A percentile compares a stretch with the other conserved stretches of the same genome.
Conservation (phyloP, 2,888 invertebrate species). For the Brachycybe producta region DNA sequence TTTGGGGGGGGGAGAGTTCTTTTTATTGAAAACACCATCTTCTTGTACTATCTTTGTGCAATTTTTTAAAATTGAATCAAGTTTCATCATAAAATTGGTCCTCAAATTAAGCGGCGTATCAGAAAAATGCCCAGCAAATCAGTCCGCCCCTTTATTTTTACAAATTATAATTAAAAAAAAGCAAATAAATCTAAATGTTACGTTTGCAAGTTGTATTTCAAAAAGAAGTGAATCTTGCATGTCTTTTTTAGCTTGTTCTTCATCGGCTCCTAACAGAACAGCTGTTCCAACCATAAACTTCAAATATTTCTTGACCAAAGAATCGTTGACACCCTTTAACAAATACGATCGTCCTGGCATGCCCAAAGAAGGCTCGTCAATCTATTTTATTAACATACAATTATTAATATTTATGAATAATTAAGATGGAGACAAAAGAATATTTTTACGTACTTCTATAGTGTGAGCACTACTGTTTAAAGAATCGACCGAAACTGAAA, state of each 20-base stretch:
- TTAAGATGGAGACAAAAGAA: not conserved
- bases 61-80: too few species aligned
- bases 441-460: conserved; percentile 49
- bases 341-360: conserved; percentile 67
- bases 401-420: not conserved
- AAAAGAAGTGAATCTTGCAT: conserved; percentile 68
- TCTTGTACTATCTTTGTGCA: too few species aligned
- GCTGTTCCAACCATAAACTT: conserved; percentile 59
- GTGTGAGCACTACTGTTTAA: conserved; percentile 73
- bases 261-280: conserved; percentile 67
- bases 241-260: conserved; percentile 50
- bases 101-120: too few species aligned
- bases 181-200: too few species aligned
- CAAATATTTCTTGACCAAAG: conserved; percentile 55
- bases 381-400: conserved; percentile 38
- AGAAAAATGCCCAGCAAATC: too few species aligned
- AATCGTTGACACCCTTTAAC: conserved; percentile 65
- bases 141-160: too few species aligned
- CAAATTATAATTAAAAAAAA: too few species aligned
- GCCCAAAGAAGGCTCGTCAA: conserved; percentile 76
- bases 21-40: too few species aligned
- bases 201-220: conserved; percentile 81
- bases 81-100: too few species aligned
- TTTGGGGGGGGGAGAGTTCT: too few species aligned
- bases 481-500: conserved; percentile 75